Conservation (phyloP, 2,888 invertebrate species). For the Tachina fera region DNA sequence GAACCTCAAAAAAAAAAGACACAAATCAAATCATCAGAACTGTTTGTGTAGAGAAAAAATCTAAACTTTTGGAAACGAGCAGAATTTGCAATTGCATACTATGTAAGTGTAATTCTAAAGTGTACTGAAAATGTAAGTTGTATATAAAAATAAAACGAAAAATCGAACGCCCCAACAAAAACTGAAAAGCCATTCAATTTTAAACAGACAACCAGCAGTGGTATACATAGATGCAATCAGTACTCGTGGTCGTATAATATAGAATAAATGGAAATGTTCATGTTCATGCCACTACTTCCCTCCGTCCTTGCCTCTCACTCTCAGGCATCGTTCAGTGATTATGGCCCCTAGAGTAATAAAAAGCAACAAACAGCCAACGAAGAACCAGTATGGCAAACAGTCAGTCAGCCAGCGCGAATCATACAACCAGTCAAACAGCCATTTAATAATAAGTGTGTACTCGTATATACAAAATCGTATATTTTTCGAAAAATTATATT, state of each 20-base stretch:
- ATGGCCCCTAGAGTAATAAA: constrained; percentile 68
- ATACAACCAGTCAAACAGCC: constrained; percentile 52
- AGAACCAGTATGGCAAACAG: constrained; percentile 28
- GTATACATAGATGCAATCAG: constrained; percentile 29
- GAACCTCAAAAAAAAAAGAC: constrained; percentile 14
- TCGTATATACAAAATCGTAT: constrained; percentile 57
- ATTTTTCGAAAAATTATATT: constrained; percentile 62
- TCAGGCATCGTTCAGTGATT: constrained; percentile 42
- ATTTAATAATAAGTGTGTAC: constrained; percentile 32
- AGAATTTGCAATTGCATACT: constrained; percentile 26
- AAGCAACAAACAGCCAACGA: constrained; percentile 51
- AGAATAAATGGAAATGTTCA: constrained; percentile 56
- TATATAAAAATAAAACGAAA: constrained; percentile 48
- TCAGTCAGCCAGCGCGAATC: constrained; percentile 30
- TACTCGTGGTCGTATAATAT: constrained; percentile 13
- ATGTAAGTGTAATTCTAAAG: constrained; percentile 13
- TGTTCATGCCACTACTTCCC: constrained; percentile 42
- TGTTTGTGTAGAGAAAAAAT: constrained; percentile 26
- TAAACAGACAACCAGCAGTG: constrained; percentile 36
- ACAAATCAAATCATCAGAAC: constrained; percentile 4
- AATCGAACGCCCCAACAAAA: constrained; percentile 68
- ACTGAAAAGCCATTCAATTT: constrained; percentile 52
- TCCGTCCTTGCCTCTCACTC: constrained; percentile 35
- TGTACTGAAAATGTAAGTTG: constrained; percentile 38
- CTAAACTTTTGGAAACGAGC: constrained; percentile 28